Base-by-base conservation (phyloP, 1,140 invertebrate genomes). In the Drosophila sucinea region DNA sequence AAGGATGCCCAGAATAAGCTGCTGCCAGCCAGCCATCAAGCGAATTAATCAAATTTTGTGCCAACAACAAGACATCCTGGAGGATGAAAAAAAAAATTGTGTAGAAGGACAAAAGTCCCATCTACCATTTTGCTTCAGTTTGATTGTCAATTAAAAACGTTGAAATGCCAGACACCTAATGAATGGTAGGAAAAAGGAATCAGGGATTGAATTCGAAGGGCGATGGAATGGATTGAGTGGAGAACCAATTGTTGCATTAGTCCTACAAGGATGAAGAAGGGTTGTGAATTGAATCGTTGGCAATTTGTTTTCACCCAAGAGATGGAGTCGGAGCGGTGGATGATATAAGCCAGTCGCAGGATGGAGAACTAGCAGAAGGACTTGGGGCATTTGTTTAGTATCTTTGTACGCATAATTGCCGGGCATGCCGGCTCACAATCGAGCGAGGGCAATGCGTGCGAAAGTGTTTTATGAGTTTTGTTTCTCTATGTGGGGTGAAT, bases 61-160 rank as follows among this genome's bases (percentile, higher is more conserved):
- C 71, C 57, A 73, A 60, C 58, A 65, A 47, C 44, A 47, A 47
- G 27, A 51, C n/a, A 41, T 17, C 40, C 40, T n/a, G 40, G n/a
- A 41, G 54, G 33, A 35, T 6, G 29, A 32, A 29, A 70, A n/a
- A 40, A 66, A 38, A 41, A 44, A 64, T 38, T 30, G 17, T 32
- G 41, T 6, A 27, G 44, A 51, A 47, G 44, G 44, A 44, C n/a
- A 6, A 27, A 25, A 27, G 25, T 51, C 44, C 44, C 27, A 10
- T 51, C 44, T 51, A 27, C 44, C 23, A 51, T 51, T 51, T 64
- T 55, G 35, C 64, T 30, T 41, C 47, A 63, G 54, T 72, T 77
- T 78, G 76, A 78, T 78, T 78, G 76, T 78, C 76, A 78, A 78
- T 78, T 78, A 78, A 78, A 78, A 75, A 40, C 76, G 67, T 66